Evolutionary conservation across 2,113 vertebrate genomes (phyloP).

Genomic region (Rana temporaria): DNA sequence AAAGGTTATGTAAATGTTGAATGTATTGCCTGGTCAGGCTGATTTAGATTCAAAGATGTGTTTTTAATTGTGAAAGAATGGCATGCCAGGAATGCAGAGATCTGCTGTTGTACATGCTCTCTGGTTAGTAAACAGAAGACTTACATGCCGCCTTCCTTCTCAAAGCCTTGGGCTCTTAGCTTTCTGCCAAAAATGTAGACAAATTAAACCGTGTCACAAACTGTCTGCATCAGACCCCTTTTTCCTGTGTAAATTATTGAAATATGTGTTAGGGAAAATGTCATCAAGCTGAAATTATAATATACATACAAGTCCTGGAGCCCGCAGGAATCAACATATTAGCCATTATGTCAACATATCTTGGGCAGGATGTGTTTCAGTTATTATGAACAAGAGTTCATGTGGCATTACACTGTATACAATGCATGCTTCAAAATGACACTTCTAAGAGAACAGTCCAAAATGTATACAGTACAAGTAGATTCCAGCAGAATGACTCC

Average conservation of each 20-base stretch:
- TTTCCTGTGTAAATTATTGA: constrained; percentile 16
- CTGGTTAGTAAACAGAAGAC: constrained; percentile 56
- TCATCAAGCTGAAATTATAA: background rate
- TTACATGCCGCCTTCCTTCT: constrained; percentile 49
- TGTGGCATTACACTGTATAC: background rate
- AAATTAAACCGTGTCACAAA: constrained; percentile 33
- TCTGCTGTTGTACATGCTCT: constrained; percentile 23
- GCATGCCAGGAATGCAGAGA: constrained; percentile 39
- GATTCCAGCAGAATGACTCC: background rate
- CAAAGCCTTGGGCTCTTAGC: constrained; percentile 46
- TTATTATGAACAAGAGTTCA: background rate
- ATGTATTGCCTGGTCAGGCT: background rate
- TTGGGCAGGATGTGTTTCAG: constrained; percentile 2
- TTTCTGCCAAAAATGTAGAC: constrained; percentile 23
- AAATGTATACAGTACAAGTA: background rate
- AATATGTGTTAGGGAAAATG: constrained; percentile 15
- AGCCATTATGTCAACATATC: constrained; percentile 4
- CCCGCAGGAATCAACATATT: constrained; percentile 4
- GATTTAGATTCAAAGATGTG: constrained; percentile 2
- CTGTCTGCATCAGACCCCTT: background rate
- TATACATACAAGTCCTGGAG: constrained; percentile 16
- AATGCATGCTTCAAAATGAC: background rate
- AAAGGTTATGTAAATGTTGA: constrained; percentile 8
- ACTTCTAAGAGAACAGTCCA: background rate
- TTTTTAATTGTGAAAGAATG: constrained; percentile 55